Percentiles rank a stretch among this genome's conserved stretches.
Evolutionary conservation across 2,888 invertebrate species (phyloP).

Genomic region (Drosophila subsilvestris): DNA sequence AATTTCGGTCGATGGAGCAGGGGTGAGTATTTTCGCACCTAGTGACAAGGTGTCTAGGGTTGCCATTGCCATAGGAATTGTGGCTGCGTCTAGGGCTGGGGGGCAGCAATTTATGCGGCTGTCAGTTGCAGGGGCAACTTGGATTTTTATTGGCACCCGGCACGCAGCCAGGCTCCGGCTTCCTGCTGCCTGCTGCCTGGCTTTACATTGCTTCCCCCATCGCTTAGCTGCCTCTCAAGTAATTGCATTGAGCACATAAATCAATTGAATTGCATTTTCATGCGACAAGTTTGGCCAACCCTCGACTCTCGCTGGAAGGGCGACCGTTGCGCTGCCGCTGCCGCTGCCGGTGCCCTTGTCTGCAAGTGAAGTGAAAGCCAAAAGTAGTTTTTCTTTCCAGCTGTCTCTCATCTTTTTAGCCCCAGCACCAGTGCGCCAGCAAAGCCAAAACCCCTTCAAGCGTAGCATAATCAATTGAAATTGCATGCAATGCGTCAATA

Average conservation of each 20-base stretch:
- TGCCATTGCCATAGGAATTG: constrained; percentile 11
- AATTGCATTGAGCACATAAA: constrained; percentile 79
- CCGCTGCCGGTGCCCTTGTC: constrained; percentile 32
- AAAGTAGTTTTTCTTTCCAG: constrained; percentile 66
- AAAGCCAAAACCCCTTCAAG: constrained; percentile 50
- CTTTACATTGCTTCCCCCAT: background rate
- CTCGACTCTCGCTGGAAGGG: constrained; percentile 19
- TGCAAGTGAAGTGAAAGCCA: constrained; percentile 64
- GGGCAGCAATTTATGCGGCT: constrained; percentile 75
- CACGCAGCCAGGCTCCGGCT: constrained; percentile 55
- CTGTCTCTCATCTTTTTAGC: constrained; percentile 65
- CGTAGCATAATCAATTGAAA: constrained; percentile 75
- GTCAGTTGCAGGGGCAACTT: constrained; percentile 71
- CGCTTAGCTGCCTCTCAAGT: constrained; percentile 48
- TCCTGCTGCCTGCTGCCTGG: constrained; percentile 5
- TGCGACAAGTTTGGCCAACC: constrained; percentile 72
- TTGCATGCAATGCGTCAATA: constrained; percentile 70
- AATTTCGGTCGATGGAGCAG: constrained; percentile 38
- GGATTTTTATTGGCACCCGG: constrained; percentile 76
- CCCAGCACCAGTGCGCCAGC: background rate
- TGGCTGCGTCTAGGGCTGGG: constrained; percentile 6
- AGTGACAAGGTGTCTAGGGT: constrained; percentile 65
- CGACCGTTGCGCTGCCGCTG: background rate
- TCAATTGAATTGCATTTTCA: constrained; percentile 80
- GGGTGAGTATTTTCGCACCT: constrained; percentile 70